Conservation (phyloP, 2,797 vertebrate species). For the Hylomyscus alleni region DNA sequence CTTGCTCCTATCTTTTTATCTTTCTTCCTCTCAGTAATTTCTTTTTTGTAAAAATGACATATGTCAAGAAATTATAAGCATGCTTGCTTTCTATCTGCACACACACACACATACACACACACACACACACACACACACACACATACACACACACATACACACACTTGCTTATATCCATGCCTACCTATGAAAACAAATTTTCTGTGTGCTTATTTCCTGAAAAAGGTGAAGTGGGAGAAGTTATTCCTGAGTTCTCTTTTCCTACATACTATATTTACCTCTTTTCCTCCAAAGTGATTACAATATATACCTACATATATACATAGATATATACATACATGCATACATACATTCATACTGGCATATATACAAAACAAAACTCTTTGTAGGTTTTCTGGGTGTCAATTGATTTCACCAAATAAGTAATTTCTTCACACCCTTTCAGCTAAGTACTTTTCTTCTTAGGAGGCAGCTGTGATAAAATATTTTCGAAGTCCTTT, state of each 20-base stretch:
- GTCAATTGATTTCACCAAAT: background rate
- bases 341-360: too few relatives aligned
- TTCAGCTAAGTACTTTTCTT: background rate
- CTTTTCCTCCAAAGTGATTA: background rate
- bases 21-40: background rate
- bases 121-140: background rate
- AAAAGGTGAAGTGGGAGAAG: background rate
- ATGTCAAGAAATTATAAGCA: background rate
- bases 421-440: background rate
- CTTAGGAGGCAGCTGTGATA: background rate
- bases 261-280: background rate
- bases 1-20: background rate
- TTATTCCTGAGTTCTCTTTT: background rate
- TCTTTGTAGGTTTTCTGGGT: background rate
- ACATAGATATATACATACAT: background rate
- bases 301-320: background rate
- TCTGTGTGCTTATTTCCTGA: background rate
- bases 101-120: background rate
- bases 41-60: background rate
- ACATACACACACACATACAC: background rate
- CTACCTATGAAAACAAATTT: background rate
- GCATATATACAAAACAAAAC: background rate
- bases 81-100: background rate
- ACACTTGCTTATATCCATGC: background rate
- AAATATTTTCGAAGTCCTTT: background rate